Base-by-base conservation (phyloP, 2,888 invertebrate species). In the Dasypogon diadema region DNA sequence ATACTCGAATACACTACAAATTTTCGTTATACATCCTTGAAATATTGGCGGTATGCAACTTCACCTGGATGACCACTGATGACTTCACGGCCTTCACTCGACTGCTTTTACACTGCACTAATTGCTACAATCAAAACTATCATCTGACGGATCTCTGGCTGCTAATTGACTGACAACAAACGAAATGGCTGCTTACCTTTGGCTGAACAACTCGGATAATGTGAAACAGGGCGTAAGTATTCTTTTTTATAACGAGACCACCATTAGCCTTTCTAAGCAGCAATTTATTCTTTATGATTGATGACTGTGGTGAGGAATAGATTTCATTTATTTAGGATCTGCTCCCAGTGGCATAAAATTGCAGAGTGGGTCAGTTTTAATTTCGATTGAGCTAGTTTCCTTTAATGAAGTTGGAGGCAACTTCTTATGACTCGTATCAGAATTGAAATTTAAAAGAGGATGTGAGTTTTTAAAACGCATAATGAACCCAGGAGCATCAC, bases 201-300 rank as follows among this genome's bases (percentile, higher is more conserved):
- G 24, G 58, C n/a, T 30, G 37, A 63, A 46, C 48, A 26, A 24
- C 16, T 6, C 22, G 55, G 73, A 37, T 56, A 56, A 21, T 10
- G 30, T 16, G 22, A 26, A 77, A 76, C 72, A 77, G 77, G 77
- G 77, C 76, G 77, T 77, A 76, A 77, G 77, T 77, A 77, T 72
- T 18, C 46, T 37, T 58, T 48, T 46, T 42, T 46, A 48, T 10
- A 26, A 16, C 21, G 24, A 56, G 16, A 18, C 55, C 8, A 42
- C 14, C 14, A 12, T 54, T 58, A 58, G 60, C 14, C 42, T 51
- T 24, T 18, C 42, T 56, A 14, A 34, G 24, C 58, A 51, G 60
- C 4, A 65, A n/a, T 18, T 48, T n/a, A 37, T 22, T 30, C 5
- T 3, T 60, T 42, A 77, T 77, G 75, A 77, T 75, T 75, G 73